Evolutionary conservation across 2,888 invertebrate species (phyloP).

Genomic region (Rotaria sp.): DNA sequence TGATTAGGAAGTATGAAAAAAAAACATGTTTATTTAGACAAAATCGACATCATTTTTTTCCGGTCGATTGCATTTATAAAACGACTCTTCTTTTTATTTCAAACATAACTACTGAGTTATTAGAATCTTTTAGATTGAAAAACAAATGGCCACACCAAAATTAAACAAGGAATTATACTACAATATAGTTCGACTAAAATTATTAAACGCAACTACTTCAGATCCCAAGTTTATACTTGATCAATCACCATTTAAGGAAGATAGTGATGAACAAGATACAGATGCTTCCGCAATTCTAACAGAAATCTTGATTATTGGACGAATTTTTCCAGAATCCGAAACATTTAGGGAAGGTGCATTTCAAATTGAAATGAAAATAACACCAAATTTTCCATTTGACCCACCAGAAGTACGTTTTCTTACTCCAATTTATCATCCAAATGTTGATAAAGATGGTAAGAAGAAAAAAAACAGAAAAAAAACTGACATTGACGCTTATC

Average conservation of each 20-base stretch:
- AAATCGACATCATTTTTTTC: too few species aligned
- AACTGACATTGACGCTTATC: neutral
- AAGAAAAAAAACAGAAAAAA: neutral
- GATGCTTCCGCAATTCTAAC: neutral
- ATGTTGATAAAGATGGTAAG: neutral
- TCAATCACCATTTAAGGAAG: neutral
- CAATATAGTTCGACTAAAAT: neutral
- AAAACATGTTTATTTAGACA: too few species aligned
- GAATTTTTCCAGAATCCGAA: neutral
- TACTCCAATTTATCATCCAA: neutral
- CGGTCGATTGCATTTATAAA: too few species aligned
- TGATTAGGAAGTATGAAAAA: too few species aligned
- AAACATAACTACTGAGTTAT: too few species aligned
- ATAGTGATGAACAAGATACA: neutral
- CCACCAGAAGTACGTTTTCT: neutral
- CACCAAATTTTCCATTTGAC: neutral
- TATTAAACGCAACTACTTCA: neutral
- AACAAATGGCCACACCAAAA: neutral
- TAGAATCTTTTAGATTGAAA: neutral
- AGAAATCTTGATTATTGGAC: neutral
- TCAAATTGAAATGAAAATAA: neutral
- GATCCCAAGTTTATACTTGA: neutral
- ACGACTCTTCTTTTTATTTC: too few species aligned
- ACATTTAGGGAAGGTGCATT: neutral
- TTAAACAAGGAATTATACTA: neutral